Conservation (phyloP, 1,140 invertebrate species). For the Eueides isabella region DNA sequence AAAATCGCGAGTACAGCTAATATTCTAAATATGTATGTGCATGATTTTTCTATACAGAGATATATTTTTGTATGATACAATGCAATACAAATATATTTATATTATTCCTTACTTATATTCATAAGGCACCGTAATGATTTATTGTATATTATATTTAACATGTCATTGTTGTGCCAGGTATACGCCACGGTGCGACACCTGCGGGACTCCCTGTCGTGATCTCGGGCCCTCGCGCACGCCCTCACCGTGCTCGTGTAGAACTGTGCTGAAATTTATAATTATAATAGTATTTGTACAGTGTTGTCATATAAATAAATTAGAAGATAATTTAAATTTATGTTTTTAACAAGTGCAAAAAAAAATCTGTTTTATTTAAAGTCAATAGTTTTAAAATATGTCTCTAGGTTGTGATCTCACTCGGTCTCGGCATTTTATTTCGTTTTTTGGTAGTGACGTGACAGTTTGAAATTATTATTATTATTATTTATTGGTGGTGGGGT, state of each 20-base stretch:
- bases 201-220: constrained; percentile 53
- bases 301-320: background rate
- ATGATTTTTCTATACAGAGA: too few relatives aligned
- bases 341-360: background rate
- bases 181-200: constrained; percentile 88
- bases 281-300: constrained; percentile 6
- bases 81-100: too few relatives aligned
- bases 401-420: constrained; percentile 9
- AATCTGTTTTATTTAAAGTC: background rate
- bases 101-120: too few relatives aligned
- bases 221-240: constrained; percentile 36
- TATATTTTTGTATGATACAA: too few relatives aligned
- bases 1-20: too few relatives aligned
- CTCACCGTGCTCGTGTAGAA: constrained; percentile 40
- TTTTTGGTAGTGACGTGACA: background rate
- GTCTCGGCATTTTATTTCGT: background rate
- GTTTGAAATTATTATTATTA: constrained; percentile 10
- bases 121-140: background rate
- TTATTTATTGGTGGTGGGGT: constrained; percentile 1
- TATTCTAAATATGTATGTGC: too few relatives aligned
- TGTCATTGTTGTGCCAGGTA: background rate
- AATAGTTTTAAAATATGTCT: background rate
- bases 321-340: background rate
- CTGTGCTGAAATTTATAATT: background rate
- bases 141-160: background rate